A percentile compares a stretch with the other conserved stretches of the same genome.
Conservation (phyloP, 1,140 invertebrate species). For the Tachypleus tridentatus region DNA sequence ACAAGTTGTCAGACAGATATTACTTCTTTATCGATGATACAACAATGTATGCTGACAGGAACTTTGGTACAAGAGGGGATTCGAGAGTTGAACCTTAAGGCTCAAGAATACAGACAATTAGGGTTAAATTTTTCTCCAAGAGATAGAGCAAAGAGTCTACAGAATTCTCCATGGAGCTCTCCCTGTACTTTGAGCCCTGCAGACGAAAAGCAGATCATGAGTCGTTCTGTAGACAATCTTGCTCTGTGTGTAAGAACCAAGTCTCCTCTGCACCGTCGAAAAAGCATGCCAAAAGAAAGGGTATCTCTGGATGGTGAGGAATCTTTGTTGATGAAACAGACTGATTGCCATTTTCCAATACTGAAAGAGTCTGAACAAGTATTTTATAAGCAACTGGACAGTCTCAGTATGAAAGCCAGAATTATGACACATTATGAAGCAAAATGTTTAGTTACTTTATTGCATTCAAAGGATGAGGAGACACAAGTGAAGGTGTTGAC, state of each 20-base stretch:
- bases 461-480: constrained; percentile 39
- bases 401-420: constrained; percentile 28
- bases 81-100: constrained; percentile 39
- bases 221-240: constrained; percentile 39
- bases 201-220: constrained; percentile 39
- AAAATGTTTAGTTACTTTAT: constrained; percentile 40
- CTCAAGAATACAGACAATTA: constrained; percentile 38
- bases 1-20: too few species aligned
- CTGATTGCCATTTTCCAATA: background rate
- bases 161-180: constrained; percentile 43
- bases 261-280: constrained; percentile 24
- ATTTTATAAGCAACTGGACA: constrained; percentile 30
- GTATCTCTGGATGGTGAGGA: background rate
- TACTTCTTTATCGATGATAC: too few species aligned
- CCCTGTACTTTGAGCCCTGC: constrained; percentile 41
- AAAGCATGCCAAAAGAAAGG: constrained; percentile 4
- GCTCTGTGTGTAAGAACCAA: constrained; percentile 27
- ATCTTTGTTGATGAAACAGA: constrained; percentile 1
- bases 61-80: constrained; percentile 33
- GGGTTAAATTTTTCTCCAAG: constrained; percentile 8
- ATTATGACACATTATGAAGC: constrained; percentile 40
- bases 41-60: too few species aligned
- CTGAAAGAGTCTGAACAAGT: constrained; percentile 29
- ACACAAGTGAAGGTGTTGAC: constrained; percentile 40
- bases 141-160: constrained; percentile 32